Conservation (phyloP, 2,888 invertebrate genomes). For the Drosophila longiperda region DNA sequence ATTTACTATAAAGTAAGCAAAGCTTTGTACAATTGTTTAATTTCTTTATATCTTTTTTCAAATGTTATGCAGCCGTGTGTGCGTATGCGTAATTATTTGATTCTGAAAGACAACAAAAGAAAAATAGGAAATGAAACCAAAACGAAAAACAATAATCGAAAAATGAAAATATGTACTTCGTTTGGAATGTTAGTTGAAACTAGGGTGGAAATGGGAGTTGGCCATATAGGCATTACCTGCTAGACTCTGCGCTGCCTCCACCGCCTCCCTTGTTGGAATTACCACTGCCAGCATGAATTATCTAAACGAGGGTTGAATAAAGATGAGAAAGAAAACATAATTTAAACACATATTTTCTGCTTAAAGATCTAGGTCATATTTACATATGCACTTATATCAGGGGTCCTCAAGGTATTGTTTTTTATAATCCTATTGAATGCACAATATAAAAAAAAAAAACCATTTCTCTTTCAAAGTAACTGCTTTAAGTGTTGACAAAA, state of each 20-base stretch:
- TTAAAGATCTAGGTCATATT: constrained; percentile 28
- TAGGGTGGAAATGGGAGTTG: not conserved
- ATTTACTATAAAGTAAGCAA: constrained; percentile 62
- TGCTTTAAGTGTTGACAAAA: not conserved
- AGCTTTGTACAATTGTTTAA: constrained; percentile 70
- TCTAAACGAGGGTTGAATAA: constrained; percentile 85
- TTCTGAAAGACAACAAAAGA: constrained; percentile 70
- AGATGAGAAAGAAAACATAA: constrained; percentile 19
- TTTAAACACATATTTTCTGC: constrained; percentile 16
- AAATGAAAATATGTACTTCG: constrained; percentile 25
- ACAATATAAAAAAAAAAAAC: not conserved
- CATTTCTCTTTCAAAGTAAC: not conserved
- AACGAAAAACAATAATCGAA: constrained; percentile 52
- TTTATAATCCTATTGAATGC: not conserved
- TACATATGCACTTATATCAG: constrained; percentile 1
- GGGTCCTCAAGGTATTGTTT: constrained; percentile 9
- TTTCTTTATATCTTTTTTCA: constrained; percentile 40
- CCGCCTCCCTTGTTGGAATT: constrained; percentile 86
- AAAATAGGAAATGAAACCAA: constrained; percentile 44
- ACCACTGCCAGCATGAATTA: constrained; percentile 87
- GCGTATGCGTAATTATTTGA: constrained; percentile 62
- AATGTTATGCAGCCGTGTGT: constrained; percentile 60
- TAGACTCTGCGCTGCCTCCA: constrained; percentile 85
- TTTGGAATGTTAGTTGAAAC: constrained; percentile 29
- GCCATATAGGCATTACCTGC: constrained; percentile 85